These are phyloP conservation scores for Acanthosepion esculentum DNA, from an alignment of 2,888 invertebrate genomes.

Conservation along the genomic window DNA sequence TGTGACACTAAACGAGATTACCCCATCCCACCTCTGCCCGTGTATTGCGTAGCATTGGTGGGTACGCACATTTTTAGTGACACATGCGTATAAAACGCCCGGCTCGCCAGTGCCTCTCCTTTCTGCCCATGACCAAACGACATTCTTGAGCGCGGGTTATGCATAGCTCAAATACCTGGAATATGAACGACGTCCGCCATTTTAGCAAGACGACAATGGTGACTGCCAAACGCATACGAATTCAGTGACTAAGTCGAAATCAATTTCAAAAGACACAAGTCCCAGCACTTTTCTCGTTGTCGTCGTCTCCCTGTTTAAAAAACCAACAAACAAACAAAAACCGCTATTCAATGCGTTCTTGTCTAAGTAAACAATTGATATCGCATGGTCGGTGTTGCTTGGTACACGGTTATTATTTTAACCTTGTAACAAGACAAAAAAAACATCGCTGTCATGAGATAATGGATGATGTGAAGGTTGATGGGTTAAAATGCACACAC, in stretches of 20 bases:
- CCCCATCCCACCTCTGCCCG: background rate
- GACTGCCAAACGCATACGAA: background rate
- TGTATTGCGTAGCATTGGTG: background rate
- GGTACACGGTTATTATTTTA: too few species aligned
- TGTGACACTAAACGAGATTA: too few species aligned
- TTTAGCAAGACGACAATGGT: background rate
- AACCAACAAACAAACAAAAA: background rate
- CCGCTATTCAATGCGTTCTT: background rate
- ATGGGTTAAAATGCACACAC: too few species aligned
- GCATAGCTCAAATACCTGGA: slow-evolving; percentile 17
- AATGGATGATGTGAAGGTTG: too few species aligned
- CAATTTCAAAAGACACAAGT: background rate
- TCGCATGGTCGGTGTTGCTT: background rate
- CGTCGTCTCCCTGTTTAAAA: background rate
- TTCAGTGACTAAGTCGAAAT: background rate
- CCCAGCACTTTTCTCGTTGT: background rate
- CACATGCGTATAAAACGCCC: background rate
- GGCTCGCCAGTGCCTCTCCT: background rate
- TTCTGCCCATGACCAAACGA: background rate
- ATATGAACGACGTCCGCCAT: background rate
- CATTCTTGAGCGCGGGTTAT: background rate
- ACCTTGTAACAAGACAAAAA: too few species aligned
- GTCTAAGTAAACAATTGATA: background rate
- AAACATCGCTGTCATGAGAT: too few species aligned
- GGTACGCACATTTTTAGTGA: slow-evolving; percentile 33